phyloP scores from a whole-genome alignment of 2,888 invertebrate genomes.

The Xylocampa areola region DNA sequence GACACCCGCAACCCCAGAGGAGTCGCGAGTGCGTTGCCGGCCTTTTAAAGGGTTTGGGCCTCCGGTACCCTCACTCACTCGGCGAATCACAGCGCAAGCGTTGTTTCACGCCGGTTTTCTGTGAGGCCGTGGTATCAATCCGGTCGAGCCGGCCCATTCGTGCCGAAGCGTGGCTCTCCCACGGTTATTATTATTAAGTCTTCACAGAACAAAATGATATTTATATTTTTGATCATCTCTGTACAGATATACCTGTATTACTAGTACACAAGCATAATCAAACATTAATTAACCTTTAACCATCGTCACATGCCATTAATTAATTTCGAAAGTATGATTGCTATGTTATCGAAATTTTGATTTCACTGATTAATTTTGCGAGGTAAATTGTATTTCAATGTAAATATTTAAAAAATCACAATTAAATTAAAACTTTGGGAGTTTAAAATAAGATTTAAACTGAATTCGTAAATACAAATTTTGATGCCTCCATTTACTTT shows the following conservation, averaged over 20 bases:
- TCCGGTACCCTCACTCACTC: too few species aligned
- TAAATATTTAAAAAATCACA: conserved; percentile 11
- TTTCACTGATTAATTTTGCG: conserved; percentile 4
- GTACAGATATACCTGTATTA: background rate
- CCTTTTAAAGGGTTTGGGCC: too few species aligned
- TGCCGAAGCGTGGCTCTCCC: too few species aligned
- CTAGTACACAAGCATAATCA: background rate
- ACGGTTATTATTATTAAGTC: too few species aligned
- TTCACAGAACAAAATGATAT: too few species aligned
- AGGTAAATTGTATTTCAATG: background rate
- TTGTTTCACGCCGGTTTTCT: too few species aligned
- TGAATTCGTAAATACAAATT: conserved; percentile 4
- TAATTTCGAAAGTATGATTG: conserved; percentile 6
- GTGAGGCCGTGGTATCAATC: too few species aligned
- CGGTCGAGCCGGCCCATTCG: too few species aligned
- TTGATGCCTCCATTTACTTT: background rate
- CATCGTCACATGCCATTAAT: background rate
- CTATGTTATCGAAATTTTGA: conserved; percentile 3
- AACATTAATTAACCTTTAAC: conserved; percentile 4
- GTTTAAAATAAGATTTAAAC: conserved; percentile 9
- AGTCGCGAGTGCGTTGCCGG: too few species aligned
- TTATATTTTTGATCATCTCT: too few species aligned
- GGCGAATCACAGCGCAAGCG: too few species aligned
- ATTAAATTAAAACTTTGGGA: conserved; percentile 21
- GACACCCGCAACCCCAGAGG: too few species aligned